Percentiles rank a stretch among this genome's conserved stretches.
Conservation (phyloP, 2,888 invertebrate species). For the Cinara cedri region DNA sequence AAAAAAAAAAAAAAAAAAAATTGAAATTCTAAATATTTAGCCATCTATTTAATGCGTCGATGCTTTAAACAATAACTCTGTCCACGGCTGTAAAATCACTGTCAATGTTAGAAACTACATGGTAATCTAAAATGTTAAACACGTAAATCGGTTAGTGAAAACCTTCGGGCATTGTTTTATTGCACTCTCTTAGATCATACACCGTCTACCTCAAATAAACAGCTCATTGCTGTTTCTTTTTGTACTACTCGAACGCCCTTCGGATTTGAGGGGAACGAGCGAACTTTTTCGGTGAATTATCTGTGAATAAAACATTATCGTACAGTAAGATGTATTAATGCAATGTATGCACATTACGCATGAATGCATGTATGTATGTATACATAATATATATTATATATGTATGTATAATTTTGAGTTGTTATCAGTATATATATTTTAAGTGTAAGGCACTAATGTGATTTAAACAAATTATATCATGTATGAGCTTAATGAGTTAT, state of each 20-base stretch:
- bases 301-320: slow-evolving; percentile 33
- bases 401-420: no score
- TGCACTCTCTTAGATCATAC: not conserved
- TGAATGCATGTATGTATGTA: not conserved
- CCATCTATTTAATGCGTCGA: no score
- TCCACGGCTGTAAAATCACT: not conserved
- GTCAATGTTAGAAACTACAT: slow-evolving; percentile 13
- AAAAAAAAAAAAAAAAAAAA: not conserved
- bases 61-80: not conserved
- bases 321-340: not conserved
- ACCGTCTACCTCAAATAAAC: slow-evolving; percentile 58
- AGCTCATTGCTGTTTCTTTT: slow-evolving; percentile 58
- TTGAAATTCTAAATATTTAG: not conserved
- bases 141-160: slow-evolving; percentile 17
- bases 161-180: not conserved
- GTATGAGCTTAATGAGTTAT: not conserved
- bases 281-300: slow-evolving; percentile 47
- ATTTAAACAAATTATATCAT: not conserved
- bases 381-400: not conserved
- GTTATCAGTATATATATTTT: not conserved
- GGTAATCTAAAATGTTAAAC: slow-evolving; percentile 18
- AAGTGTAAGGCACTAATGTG: not conserved
- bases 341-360: not conserved
- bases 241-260: slow-evolving; percentile 50
- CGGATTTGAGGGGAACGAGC: slow-evolving; percentile 53